phyloP scores from a whole-genome alignment of 2,888 invertebrate genomes.

The Meiosimyza platycephala region DNA sequence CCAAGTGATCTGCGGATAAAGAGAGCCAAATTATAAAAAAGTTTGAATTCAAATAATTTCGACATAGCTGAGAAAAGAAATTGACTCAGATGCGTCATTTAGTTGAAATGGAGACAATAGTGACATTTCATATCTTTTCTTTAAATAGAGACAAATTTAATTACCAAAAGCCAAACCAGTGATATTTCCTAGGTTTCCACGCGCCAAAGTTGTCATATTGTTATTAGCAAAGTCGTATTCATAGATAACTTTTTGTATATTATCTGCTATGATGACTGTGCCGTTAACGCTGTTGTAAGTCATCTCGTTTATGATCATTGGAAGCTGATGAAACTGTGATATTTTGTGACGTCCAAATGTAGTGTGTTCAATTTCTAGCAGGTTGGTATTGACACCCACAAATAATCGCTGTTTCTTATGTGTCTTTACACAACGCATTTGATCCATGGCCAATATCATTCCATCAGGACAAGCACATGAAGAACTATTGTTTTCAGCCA shows the following conservation, averaged over 20 bases:
- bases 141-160: conserved; percentile 31
- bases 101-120: not conserved
- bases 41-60: too few relatives aligned
- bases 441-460: conserved; percentile 71
- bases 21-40: not conserved
- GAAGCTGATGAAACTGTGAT: conserved; percentile 67
- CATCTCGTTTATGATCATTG: conserved; percentile 74
- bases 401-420: conserved; percentile 61
- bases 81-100: not conserved
- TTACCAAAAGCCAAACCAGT: conserved; percentile 73
- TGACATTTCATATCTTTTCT: too few relatives aligned
- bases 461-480: conserved; percentile 83
- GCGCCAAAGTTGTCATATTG: conserved; percentile 58
- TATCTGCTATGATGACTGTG: conserved; percentile 70
- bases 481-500: conserved; percentile 71
- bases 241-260: conserved; percentile 66
- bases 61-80: too few relatives aligned
- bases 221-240: conserved; percentile 62
- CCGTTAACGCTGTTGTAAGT: conserved; percentile 74
- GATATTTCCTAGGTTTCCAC: conserved; percentile 68
- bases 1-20: conserved; percentile 72
- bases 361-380: conserved; percentile 75
- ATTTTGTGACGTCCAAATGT: conserved; percentile 75
- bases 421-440: conserved; percentile 71
- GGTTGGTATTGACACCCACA: conserved; percentile 70